phyloP scores from a whole-genome alignment of 2,888 invertebrate species.

The Coleophora flavipennella region DNA sequence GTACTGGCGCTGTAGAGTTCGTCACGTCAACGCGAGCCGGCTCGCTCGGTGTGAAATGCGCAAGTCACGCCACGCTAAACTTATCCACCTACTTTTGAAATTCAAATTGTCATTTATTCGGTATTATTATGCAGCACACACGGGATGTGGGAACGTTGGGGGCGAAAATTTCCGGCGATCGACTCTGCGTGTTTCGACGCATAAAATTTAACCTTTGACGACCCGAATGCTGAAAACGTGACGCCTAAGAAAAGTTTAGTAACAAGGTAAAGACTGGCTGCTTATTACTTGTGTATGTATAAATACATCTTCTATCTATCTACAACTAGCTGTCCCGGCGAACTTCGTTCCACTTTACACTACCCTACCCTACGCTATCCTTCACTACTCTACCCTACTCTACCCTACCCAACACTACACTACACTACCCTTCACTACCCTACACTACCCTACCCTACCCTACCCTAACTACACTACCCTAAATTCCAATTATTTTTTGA shows the following conservation, averaged over 20 bases:
- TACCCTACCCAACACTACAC: no score
- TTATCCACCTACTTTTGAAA: slow-evolving; percentile 57
- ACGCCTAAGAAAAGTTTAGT: neutral
- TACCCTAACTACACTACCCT: no score
- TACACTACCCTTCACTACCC: no score
- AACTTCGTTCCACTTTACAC: no score
- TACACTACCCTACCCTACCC: no score
- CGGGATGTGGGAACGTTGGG: slow-evolving; percentile 27
- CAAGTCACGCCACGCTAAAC: slow-evolving; percentile 60
- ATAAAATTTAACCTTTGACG: slow-evolving; percentile 13
- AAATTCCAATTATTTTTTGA: no score
- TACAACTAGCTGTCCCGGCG: no score
- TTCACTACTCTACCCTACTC: no score
- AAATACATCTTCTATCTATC: no score
- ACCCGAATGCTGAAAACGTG: slow-evolving; percentile 5
- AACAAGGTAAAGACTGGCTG: neutral
- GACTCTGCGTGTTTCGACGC: slow-evolving; percentile 28
- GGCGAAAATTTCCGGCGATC: slow-evolving; percentile 33
- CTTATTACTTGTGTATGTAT: no score
- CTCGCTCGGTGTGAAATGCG: slow-evolving; percentile 57
- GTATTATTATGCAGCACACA: slow-evolving; percentile 44
- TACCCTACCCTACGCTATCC: no score
- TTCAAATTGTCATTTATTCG: slow-evolving; percentile 55
- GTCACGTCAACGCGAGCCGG: slow-evolving; percentile 40
- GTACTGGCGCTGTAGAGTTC: slow-evolving; percentile 49